These are phyloP conservation scores for Dipus sagitta DNA, from an alignment of 2,797 vertebrate genomes.

Conservation along the genomic window DNA sequence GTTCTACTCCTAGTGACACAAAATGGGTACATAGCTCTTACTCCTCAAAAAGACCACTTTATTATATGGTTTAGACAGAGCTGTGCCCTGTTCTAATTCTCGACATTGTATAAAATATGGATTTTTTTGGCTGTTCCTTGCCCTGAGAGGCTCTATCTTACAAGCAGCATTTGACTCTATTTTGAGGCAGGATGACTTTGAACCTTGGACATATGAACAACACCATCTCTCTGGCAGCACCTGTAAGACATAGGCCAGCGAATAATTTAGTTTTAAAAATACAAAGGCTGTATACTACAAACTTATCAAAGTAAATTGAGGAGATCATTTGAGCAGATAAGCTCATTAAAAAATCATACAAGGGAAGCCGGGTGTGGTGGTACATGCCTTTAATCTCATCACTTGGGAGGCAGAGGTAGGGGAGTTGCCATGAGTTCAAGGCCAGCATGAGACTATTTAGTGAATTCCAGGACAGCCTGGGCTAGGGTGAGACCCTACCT, in stretches of 20 bases:
- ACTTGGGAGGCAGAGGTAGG: too few species aligned
- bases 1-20: background rate
- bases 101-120: too few species aligned
- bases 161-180: background rate
- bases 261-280: background rate
- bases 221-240: background rate
- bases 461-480: too few species aligned
- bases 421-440: too few species aligned
- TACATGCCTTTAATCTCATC: too few species aligned
- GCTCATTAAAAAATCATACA: background rate
- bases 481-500: too few species aligned
- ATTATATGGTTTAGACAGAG: background rate
- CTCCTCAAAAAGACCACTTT: background rate
- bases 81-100: background rate
- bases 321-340: background rate
- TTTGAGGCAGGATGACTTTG: background rate
- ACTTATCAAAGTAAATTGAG: background rate
- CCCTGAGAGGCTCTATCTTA: background rate
- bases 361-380: background rate
- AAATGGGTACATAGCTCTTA: background rate
- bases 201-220: background rate
- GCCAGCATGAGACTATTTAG: too few species aligned
- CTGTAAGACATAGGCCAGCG: background rate
- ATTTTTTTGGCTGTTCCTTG: background rate
- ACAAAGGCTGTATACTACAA: background rate